These are phyloP conservation scores for Chydorus sphaericus DNA, from an alignment of 2,888 invertebrate species.

Conservation along the genomic window DNA sequence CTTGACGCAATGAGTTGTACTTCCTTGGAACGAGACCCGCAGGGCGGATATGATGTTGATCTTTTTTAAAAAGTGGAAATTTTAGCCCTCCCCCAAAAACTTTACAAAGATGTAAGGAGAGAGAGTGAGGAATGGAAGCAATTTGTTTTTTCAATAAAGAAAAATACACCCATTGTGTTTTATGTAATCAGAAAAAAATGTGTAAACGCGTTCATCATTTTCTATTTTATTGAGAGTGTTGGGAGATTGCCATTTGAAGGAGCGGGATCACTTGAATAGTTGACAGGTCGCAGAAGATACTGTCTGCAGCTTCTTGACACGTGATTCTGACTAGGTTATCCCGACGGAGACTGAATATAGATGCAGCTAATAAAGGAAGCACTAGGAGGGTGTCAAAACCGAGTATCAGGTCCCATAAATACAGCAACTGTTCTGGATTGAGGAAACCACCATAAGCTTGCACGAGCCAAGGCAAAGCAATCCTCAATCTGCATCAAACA, in stretches of 20 bases:
- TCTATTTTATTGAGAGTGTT: conserved; percentile 38
- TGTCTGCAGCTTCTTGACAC: conserved; percentile 46
- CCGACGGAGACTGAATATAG: conserved; percentile 69
- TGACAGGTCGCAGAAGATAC: conserved; percentile 48
- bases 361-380: conserved; percentile 66
- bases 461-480: conserved; percentile 94
- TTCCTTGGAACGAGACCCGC: no score
- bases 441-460: conserved; percentile 88
- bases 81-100: no score
- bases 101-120: no score
- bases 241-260: conserved; percentile 52
- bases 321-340: conserved; percentile 51
- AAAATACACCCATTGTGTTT: no score
- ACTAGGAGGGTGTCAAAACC: conserved; percentile 87
- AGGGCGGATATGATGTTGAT: no score
- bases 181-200: no score
- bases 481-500: conserved; percentile 47
- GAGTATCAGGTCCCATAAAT: conserved; percentile 82
- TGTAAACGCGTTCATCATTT: background rate
- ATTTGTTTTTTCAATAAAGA: no score
- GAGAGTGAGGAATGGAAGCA: no score
- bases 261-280: conserved; percentile 73
- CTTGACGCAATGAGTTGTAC: no score
- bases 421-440: conserved; percentile 77
- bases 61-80: no score